These are phyloP conservation scores for Caenorhabditis doughertyi DNA, from an alignment of 2,888 invertebrate genomes.

Conservation along the genomic window DNA sequence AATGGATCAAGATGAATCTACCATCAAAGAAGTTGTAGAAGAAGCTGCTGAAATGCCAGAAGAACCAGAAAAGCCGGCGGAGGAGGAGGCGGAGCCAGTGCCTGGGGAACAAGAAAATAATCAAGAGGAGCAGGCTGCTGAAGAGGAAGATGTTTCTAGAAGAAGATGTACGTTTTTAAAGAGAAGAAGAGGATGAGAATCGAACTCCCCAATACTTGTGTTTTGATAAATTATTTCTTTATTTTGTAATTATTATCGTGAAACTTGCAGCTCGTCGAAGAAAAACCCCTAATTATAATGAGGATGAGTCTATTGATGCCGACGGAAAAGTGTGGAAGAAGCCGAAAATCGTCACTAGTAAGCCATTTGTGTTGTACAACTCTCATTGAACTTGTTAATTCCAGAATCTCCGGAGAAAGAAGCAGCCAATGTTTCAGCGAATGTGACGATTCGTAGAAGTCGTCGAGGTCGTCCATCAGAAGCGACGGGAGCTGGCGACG, in stretches of 20 bases:
- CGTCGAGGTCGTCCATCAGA: constrained; percentile 17
- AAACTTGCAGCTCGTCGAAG: constrained; percentile 40
- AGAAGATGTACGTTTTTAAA: neutral
- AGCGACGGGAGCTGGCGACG: neutral
- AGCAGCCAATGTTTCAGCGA: constrained; percentile 21
- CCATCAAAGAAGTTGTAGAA: neutral
- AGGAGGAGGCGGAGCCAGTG: neutral
- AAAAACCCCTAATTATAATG: constrained; percentile 37
- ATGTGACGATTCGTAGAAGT: constrained; percentile 45
- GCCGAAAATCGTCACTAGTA: constrained; percentile 37
- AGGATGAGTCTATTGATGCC: constrained; percentile 31
- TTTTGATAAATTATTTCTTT: neutral
- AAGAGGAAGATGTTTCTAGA: neutral
- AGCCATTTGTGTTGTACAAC: neutral
- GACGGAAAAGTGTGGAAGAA: constrained; percentile 54
- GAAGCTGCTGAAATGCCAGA: too few relatives aligned
- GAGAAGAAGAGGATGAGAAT: neutral
- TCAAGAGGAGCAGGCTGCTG: neutral
- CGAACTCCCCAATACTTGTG: neutral
- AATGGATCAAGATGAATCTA: neutral
- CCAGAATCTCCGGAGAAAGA: constrained; percentile 44
- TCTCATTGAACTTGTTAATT: neutral
- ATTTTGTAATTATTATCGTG: neutral
- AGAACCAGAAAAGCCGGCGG: neutral
- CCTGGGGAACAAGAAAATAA: neutral